These are phyloP conservation scores for Ypsolopha scabrella DNA, from an alignment of 2,888 invertebrate genomes.

Conservation along the genomic window DNA sequence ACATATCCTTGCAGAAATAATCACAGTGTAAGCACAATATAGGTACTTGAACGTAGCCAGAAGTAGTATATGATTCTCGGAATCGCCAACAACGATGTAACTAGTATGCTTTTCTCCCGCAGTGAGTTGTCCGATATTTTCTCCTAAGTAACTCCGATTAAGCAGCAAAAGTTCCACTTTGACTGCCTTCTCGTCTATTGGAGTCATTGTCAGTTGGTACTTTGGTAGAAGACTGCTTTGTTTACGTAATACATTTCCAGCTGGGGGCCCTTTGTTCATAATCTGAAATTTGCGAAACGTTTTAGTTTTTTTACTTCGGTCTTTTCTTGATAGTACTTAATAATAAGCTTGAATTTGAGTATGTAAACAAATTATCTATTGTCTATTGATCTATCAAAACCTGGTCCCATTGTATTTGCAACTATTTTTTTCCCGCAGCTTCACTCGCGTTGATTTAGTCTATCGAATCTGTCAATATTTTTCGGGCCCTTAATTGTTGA, in stretches of 20 bases:
- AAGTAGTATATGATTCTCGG: constrained; percentile 70
- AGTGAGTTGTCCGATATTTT: constrained; percentile 49
- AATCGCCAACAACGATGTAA: constrained; percentile 75
- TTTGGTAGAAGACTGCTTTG: constrained; percentile 73
- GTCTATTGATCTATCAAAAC: too few species aligned
- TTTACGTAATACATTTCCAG: constrained; percentile 76
- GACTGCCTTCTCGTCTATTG: constrained; percentile 35
- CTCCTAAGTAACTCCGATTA: constrained; percentile 53
- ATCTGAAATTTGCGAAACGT: constrained; percentile 57
- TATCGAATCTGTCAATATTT: too few species aligned
- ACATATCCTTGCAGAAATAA: neutral
- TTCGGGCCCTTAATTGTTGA: too few species aligned
- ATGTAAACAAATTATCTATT: too few species aligned
- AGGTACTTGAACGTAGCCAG: constrained; percentile 70
- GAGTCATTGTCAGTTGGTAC: constrained; percentile 61
- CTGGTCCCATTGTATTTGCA: too few species aligned
- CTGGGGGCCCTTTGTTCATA: constrained; percentile 78
- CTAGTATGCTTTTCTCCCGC: constrained; percentile 64
- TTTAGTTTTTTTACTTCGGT: constrained; percentile 5
- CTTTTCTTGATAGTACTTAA: too few species aligned
- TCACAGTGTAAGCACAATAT: constrained; percentile 8
- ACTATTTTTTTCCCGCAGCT: too few species aligned
- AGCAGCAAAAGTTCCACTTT: constrained; percentile 38
- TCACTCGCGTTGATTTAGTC: too few species aligned
- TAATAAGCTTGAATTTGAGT: too few species aligned